These are phyloP conservation scores for Pseudolycoriella hygida DNA, from an alignment of 2,888 invertebrate genomes.

Conservation along the genomic window DNA sequence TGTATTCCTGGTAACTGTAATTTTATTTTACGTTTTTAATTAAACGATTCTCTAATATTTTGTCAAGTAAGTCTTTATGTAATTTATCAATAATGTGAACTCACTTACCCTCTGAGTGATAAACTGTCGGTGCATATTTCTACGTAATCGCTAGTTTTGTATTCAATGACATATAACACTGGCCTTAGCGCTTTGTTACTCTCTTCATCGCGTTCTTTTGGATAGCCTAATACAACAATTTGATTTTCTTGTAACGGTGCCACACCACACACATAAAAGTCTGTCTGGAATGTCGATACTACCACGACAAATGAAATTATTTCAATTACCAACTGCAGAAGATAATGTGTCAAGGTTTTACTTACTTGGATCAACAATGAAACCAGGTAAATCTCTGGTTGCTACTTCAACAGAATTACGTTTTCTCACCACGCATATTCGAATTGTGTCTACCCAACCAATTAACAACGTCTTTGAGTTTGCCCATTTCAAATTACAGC, in stretches of 20 bases:
- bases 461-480: conserved; percentile 68
- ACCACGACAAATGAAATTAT: conserved; percentile 10
- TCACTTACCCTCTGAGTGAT: conserved; percentile 41
- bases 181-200: conserved; percentile 59
- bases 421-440: conserved; percentile 76
- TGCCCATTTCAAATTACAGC: conserved; percentile 83
- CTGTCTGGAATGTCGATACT: conserved; percentile 72
- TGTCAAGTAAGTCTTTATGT: neutral
- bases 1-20: conserved; percentile 71
- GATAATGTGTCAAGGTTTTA: conserved; percentile 1
- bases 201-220: conserved; percentile 51
- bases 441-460: conserved; percentile 86
- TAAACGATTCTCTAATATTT: neutral
- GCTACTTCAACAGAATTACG: conserved; percentile 51
- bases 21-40: too few species aligned
- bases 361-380: conserved; percentile 66
- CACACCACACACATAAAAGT: conserved; percentile 75
- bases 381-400: conserved; percentile 58
- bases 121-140: conserved; percentile 75
- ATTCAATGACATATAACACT: conserved; percentile 71
- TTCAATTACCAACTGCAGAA: conserved; percentile 10
- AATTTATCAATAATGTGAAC: too few species aligned
- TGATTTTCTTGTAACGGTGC: conserved; percentile 57
- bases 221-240: conserved; percentile 57
- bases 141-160: conserved; percentile 64